A percentile compares a stretch with the other conserved stretches of the same genome.
phyloP scores from a whole-genome alignment of 1,140 invertebrate species.

The Sinonovacula constricta region DNA sequence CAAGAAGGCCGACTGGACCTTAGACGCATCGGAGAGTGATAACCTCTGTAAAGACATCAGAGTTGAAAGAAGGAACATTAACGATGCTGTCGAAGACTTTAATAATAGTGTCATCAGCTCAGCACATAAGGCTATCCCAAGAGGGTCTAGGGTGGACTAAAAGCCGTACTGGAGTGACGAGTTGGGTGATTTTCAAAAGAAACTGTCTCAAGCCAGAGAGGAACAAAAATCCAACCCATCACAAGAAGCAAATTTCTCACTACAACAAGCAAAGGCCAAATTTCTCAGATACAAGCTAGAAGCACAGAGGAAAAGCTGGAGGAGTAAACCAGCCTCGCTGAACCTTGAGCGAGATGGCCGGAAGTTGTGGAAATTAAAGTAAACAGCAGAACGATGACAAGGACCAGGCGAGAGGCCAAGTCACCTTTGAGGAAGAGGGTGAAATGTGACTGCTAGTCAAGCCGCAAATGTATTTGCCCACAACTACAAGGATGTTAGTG shows the following conservation, averaged over 20 bases:
- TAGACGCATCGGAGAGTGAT: neutral
- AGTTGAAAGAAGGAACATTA: slow-evolving; percentile 13
- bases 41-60: neutral
- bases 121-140: slow-evolving; percentile 29
- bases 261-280: slow-evolving; percentile 25
- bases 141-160: too few relatives aligned
- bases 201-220: slow-evolving; percentile 38
- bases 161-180: slow-evolving; percentile 47
- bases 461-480: slow-evolving; percentile 12
- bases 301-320: neutral
- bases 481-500: slow-evolving; percentile 6
- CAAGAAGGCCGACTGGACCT: slow-evolving; percentile 45
- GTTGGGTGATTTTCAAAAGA: slow-evolving; percentile 11
- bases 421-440: slow-evolving; percentile 3
- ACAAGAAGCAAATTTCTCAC: slow-evolving; percentile 1
- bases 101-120: slow-evolving; percentile 27
- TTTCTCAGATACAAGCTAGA: neutral
- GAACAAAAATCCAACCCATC: slow-evolving; percentile 33
- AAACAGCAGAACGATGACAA: slow-evolving; percentile 35
- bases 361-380: slow-evolving; percentile 22
- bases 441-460: slow-evolving; percentile 4
- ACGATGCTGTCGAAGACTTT: slow-evolving; percentile 16
- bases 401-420: neutral
- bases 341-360: slow-evolving; percentile 27
- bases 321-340: slow-evolving; percentile 4